Conservation (phyloP, 2,888 invertebrate species). For the Nymphalis c-album region DNA sequence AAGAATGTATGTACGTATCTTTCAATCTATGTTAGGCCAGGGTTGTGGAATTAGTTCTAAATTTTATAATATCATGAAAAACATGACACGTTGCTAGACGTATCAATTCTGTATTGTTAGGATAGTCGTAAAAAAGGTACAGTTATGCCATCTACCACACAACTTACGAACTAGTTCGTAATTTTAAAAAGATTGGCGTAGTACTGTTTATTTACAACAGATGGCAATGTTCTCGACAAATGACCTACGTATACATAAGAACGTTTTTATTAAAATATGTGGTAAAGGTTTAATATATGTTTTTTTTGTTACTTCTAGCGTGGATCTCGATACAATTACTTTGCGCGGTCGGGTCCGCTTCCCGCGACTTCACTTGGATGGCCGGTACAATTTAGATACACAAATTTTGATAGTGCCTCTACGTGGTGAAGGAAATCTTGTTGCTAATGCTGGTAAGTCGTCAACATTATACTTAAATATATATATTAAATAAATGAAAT, state of each 20-base stretch:
- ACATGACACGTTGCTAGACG: too few species aligned
- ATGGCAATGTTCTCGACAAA: background rate
- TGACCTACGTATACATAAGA: background rate
- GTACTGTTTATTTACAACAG: background rate
- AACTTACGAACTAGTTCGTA: background rate
- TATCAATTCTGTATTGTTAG: background rate
- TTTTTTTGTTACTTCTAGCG: conserved; percentile 54
- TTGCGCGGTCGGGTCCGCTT: conserved; percentile 76
- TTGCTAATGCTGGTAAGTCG: conserved; percentile 79
- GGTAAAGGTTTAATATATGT: background rate
- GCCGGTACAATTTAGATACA: conserved; percentile 81
- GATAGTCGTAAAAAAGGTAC: background rate
- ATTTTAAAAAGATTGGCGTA: background rate
- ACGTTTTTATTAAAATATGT: background rate
- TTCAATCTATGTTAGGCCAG: too few species aligned
- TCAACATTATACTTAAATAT: background rate
- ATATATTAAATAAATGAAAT: background rate
- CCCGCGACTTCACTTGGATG: conserved; percentile 79
- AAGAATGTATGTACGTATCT: too few species aligned
- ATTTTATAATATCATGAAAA: too few species aligned
- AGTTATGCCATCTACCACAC: conserved; percentile 14
- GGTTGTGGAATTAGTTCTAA: too few species aligned
- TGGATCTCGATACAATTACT: conserved; percentile 73
- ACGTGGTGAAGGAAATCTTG: conserved; percentile 80
- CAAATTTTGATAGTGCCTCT: conserved; percentile 80